Evolutionary conservation across 2,888 invertebrate genomes (phyloP).

Genomic region (Alcis repandata): DNA sequence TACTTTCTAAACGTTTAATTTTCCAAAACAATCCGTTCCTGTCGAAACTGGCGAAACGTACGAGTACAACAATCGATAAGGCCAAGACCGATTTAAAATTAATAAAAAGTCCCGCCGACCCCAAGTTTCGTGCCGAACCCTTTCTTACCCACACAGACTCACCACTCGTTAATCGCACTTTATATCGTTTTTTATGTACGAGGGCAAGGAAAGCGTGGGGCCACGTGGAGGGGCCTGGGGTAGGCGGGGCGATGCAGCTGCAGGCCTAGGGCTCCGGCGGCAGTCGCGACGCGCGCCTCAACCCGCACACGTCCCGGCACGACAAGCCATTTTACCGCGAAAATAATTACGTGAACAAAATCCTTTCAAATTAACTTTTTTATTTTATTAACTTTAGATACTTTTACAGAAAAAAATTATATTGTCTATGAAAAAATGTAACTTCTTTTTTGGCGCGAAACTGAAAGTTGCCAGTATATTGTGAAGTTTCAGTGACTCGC

Average conservation of each 20-base stretch:
- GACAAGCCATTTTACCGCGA: constrained; percentile 55
- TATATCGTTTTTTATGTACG: constrained; percentile 75
- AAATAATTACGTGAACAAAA: constrained; percentile 53
- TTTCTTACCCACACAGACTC: constrained; percentile 63
- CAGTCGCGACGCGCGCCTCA: constrained; percentile 80
- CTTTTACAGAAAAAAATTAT: constrained; percentile 31
- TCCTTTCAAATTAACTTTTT: constrained; percentile 31
- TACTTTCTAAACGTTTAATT: background rate
- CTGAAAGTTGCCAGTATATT: constrained; percentile 56
- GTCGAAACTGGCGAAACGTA: too few species aligned
- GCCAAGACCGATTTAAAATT: constrained; percentile 63
- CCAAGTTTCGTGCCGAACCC: constrained; percentile 58
- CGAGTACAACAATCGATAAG: constrained; percentile 55
- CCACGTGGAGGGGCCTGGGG: constrained; percentile 78
- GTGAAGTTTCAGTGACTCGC: constrained; percentile 76
- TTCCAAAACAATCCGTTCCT: background rate
- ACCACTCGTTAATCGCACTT: constrained; percentile 48
- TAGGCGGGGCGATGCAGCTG: constrained; percentile 83
- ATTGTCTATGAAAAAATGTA: constrained; percentile 28
- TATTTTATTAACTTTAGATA: background rate
- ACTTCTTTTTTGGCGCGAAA: constrained; percentile 38
- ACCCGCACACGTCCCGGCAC: constrained; percentile 70
- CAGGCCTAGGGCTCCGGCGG: constrained; percentile 72
- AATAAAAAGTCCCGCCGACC: constrained; percentile 62
- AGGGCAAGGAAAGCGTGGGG: constrained; percentile 78